Evolutionary conservation across 2,113 vertebrate genomes (phyloP).

Genomic region (Myxocyprinus asiaticus): DNA sequence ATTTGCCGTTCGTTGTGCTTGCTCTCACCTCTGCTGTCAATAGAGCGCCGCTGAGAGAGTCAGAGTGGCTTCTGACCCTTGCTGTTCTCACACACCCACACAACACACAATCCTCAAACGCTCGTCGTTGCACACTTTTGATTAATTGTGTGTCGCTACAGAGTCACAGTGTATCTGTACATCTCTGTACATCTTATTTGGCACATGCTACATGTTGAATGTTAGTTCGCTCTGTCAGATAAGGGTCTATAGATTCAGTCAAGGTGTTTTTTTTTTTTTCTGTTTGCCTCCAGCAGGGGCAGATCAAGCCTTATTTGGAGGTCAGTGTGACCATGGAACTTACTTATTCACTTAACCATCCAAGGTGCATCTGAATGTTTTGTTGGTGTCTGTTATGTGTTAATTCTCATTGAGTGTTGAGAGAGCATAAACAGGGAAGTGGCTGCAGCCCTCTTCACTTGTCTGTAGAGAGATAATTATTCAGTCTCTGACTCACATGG

Average conservation of each 20-base stretch:
- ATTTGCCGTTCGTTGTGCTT: constrained; percentile 86
- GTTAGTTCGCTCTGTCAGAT: constrained; percentile 95
- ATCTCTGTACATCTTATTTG: constrained; percentile 73
- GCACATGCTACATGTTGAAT: constrained; percentile 80
- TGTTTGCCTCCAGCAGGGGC: constrained; percentile 36
- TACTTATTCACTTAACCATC: too few relatives aligned
- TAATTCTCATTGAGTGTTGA: constrained; percentile 1
- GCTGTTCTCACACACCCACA: constrained; percentile 59
- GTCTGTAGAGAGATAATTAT: constrained; percentile 65
- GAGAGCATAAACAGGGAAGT: neutral
- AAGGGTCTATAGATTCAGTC: constrained; percentile 82
- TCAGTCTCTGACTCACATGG: constrained; percentile 62
- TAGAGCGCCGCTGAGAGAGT: constrained; percentile 82
- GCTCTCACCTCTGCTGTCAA: constrained; percentile 86
- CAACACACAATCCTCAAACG: constrained; percentile 20
- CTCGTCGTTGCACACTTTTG: constrained; percentile 71
- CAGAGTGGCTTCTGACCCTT: constrained; percentile 54
- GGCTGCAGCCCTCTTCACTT: constrained; percentile 52
- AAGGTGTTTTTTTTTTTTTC: constrained; percentile 52
- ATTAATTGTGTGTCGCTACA: constrained; percentile 89
- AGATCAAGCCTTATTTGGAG: constrained; percentile 82
- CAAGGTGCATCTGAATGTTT: constrained; percentile 28
- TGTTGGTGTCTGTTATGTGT: neutral
- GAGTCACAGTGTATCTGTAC: constrained; percentile 87
- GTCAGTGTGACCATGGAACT: constrained; percentile 71